Percentiles rank a stretch among this genome's conserved stretches.
Evolutionary conservation across 2,888 invertebrate species (phyloP).

Genomic region (Prosopocoilus inquinatus): DNA sequence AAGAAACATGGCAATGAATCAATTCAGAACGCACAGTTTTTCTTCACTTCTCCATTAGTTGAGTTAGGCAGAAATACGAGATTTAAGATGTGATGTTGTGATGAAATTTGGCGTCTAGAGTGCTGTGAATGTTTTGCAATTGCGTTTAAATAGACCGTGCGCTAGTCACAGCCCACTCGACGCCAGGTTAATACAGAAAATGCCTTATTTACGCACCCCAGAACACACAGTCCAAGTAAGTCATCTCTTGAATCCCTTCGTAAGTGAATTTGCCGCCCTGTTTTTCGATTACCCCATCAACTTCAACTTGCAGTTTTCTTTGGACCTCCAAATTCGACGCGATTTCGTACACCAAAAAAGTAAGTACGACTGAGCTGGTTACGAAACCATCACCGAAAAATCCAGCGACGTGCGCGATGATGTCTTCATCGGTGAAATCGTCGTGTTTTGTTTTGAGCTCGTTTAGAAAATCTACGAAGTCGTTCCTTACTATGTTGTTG

Average conservation of each 20-base stretch:
- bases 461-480: constrained; percentile 44
- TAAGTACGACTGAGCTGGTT: constrained; percentile 49
- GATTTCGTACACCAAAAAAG: constrained; percentile 46
- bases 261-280: constrained; percentile 51
- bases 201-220: constrained; percentile 14
- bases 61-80: too few species aligned
- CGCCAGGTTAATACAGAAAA: too few species aligned
- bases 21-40: too few species aligned
- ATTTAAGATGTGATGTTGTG: too few species aligned
- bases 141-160: too few species aligned
- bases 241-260: constrained; percentile 53
- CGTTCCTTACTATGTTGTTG: constrained; percentile 44
- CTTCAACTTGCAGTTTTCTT: constrained; percentile 53
- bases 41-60: too few species aligned
- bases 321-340: constrained; percentile 53
- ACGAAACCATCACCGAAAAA: constrained; percentile 53
- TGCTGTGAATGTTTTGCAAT: too few species aligned
- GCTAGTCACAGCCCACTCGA: too few species aligned
- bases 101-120: too few species aligned
- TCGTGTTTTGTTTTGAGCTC: constrained; percentile 38
- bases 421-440: constrained; percentile 30
- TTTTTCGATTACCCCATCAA: constrained; percentile 50
- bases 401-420: constrained; percentile 43
- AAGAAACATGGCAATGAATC: too few species aligned
- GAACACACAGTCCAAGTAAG: constrained; percentile 15